Evolutionary conservation across 2,888 invertebrate genomes (phyloP).

Genomic region (Plebejus argus): DNA sequence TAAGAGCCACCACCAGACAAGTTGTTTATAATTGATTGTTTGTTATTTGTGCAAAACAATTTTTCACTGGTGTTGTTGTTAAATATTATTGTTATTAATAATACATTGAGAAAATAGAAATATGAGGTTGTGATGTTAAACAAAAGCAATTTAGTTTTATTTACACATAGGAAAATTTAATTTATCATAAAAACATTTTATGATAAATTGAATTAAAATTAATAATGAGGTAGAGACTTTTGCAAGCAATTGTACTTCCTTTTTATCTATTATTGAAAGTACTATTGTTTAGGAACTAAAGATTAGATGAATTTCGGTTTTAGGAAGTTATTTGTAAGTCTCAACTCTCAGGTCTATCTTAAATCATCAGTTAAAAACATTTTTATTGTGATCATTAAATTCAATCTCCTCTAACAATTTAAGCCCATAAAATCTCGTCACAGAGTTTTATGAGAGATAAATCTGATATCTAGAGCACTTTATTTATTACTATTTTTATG

Average conservation of each 20-base stretch:
- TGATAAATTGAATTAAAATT: background rate
- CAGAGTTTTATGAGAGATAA: background rate
- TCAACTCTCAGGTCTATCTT: background rate
- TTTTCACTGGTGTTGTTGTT: background rate
- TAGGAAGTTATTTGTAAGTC: background rate
- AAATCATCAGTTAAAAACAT: background rate
- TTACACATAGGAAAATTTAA: too few species aligned
- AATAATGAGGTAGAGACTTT: background rate
- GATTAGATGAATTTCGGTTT: too few species aligned
- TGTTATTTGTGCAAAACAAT: slow-evolving; percentile 14
- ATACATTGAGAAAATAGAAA: background rate
- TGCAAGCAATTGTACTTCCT: background rate
- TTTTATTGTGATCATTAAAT: background rate
- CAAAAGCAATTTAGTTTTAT: slow-evolving; percentile 4
- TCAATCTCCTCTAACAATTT: background rate
- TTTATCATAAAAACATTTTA: too few species aligned
- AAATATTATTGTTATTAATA: slow-evolving; percentile 21
- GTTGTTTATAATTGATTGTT: background rate
- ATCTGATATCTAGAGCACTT: background rate
- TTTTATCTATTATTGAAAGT: background rate
- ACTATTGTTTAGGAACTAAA: background rate
- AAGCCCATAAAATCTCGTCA: background rate
- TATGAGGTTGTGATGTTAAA: background rate
- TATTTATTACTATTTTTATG: background rate
- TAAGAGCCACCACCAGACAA: background rate